A percentile compares a stretch with the other conserved stretches of the same genome.
Conservation (phyloP, 2,888 invertebrate species). For the Orgyia antiqua region DNA sequence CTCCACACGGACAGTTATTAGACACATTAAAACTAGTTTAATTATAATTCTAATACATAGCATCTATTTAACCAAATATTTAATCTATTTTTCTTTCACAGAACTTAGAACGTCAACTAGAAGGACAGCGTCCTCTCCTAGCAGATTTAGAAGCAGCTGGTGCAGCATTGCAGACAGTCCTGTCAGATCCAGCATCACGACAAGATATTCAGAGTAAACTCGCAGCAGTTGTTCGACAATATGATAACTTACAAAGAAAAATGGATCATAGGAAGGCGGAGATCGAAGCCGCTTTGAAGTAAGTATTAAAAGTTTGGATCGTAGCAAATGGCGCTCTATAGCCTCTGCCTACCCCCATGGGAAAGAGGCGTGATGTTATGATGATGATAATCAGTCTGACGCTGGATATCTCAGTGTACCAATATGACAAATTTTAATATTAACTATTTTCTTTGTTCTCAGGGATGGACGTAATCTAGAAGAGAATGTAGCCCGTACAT, state of each 20-base stretch:
- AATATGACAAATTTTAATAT: too few species aligned
- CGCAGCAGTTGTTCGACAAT: conserved; percentile 90
- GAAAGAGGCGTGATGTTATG: too few species aligned
- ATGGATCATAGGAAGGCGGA: conserved; percentile 93
- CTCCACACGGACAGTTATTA: not conserved
- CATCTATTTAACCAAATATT: not conserved
- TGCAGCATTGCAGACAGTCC: conserved; percentile 89
- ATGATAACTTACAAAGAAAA: conserved; percentile 92
- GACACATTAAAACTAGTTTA: too few species aligned
- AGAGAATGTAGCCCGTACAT: conserved; percentile 90
- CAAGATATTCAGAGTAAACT: conserved; percentile 95
- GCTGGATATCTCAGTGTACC: too few species aligned
- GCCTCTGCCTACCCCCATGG: too few species aligned
- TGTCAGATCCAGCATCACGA: conserved; percentile 93
- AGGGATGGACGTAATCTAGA: conserved; percentile 94
- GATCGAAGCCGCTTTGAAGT: conserved; percentile 87
- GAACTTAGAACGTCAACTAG: conserved; percentile 91
- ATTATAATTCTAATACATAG: too few species aligned
- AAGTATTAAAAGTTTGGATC: too few species aligned
- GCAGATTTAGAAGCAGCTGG: conserved; percentile 95
- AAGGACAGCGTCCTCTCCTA: conserved; percentile 91
- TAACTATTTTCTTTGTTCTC: too few species aligned
- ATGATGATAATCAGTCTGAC: too few species aligned
- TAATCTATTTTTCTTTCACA: conserved; percentile 16
- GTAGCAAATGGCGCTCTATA: too few species aligned